Evolutionary conservation across 1,140 invertebrate genomes (phyloP), one percentile per base, ranked within the genome.

Genomic region (Odontomachus brunneus): DNA sequence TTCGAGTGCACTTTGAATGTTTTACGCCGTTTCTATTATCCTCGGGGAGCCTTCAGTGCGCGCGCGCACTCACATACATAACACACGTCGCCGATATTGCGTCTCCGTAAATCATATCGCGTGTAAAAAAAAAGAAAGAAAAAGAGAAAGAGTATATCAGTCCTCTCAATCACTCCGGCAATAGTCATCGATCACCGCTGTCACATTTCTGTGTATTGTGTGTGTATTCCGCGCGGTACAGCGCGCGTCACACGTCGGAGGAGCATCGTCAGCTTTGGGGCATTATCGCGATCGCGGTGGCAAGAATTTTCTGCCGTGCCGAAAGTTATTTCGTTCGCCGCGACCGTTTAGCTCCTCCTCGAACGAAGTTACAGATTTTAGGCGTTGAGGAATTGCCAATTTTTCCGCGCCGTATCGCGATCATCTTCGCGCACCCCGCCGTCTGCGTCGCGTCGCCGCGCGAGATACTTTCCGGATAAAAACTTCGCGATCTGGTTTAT

Each of bases 401-500:
- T 14, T 51, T 44, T 26, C 24, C 19, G 14, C 24, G 17, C 19
- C 44, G 26, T 57, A 14, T 65, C 38, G 57, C 72, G 83, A 78
- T 87, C 26, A 78, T 87, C 26, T 74, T 44, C 82, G 78, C 86
- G 26, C 24, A 26, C 67, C n/a, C 59, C 51, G 5, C 63, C 9
- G 26, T 44, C 72, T 49, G 26, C 15, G 38, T 33, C 29, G 63
- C 53, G 48, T 76, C 19, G 15, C 2, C 2, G 3, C 3, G 24
- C 22, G 29, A 19, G 22, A 17, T 33, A 15, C 14, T 24, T 11
- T 19, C 15, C 38, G 38, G 38, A 33, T 22, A 59, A 9, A 0
- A 62, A 7, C 44, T 38, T 12, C 38, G 11, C 11, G 33, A 75
- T 49, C 51, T 74, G 24, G 12, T 62, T 22, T 60, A 3, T 19